phyloP scores from a whole-genome alignment of 2,797 vertebrate species.

The Pipistrellus pipistrellus region DNA sequence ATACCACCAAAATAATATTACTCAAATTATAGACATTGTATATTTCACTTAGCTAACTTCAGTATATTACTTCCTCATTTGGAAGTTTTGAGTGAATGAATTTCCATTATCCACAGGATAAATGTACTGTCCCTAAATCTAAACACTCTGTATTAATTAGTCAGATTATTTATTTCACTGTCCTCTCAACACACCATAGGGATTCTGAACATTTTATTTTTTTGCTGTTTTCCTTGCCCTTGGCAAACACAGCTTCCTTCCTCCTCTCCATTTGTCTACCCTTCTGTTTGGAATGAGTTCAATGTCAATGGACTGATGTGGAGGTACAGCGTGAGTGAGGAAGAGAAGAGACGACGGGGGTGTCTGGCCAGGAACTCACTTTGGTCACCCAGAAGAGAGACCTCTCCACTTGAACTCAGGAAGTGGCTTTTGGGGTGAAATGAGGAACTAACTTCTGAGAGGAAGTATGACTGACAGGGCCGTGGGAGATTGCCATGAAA shows the following conservation, averaged over 20 bases:
- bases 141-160: background rate
- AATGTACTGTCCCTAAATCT: background rate
- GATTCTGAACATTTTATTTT: background rate
- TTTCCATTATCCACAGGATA: background rate
- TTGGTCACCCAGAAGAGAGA: background rate
- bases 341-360: background rate
- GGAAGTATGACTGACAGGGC: background rate
- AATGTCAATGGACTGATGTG: background rate
- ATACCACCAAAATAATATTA: background rate
- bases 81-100: slow-evolving; percentile 13
- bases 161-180: background rate
- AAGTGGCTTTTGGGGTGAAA: background rate
- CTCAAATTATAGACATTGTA: background rate
- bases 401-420: background rate
- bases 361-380: background rate
- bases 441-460: background rate
- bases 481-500: background rate
- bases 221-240: background rate
- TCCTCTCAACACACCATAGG: background rate
- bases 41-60: background rate
- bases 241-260: background rate
- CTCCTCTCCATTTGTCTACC: background rate
- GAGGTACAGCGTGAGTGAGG: background rate
- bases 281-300: background rate
- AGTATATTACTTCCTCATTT: background rate